Base-by-base conservation (phyloP, 92 coral and sea anemone genomes). In the Palythoa grandiflora region DNA sequence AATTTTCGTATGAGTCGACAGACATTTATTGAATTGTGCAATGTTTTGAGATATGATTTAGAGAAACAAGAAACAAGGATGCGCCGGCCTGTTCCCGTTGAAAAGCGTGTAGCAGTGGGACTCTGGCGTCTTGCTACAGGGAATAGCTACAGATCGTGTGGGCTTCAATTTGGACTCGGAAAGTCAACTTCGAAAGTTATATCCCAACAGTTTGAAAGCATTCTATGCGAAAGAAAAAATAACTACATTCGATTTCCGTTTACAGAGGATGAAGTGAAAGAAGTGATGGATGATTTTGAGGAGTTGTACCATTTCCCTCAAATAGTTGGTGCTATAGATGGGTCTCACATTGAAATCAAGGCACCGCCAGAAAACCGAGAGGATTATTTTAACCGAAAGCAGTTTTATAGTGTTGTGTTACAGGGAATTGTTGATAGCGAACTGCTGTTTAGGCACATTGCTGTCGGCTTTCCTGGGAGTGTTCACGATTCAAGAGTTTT, bases 331-430 rank as follows among this genome's bases (percentile, higher is more conserved):
- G 92, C 92, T 28, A 86, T 93, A 37, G 94, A 94, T 81, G 94
- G 93, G 50, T 84, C 85, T 36, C 92, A 89, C 85, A 91, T 89
- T 15, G 93, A 89, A 74, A 91, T 91, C 68, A 92, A 84, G 28
- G 90, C 90, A 55, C 92, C 96, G 20, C 73, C 71, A 10, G 90
- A 84, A 79, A 88, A 87, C 79, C 87, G 78, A 36, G 87, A 84
- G 21, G 93, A 87, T 54, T 92, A 94, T 59, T 92, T 81, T 71
- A 91, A 88, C 73, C 70, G 96, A 74, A 88, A 92, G 47, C 94
- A 92, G 39, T 83, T 81, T 52, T 94, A 91, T 70, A 84, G 94
- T 71, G 83, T 89, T 37, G 68, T 53, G 73, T 50, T 94, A 89
- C 94, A 92, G 77, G 91, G 81, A 37, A 83, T 84, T 40, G 94